phyloP scores from a whole-genome alignment of 1,140 invertebrate species.

The Formica exsecta region DNA sequence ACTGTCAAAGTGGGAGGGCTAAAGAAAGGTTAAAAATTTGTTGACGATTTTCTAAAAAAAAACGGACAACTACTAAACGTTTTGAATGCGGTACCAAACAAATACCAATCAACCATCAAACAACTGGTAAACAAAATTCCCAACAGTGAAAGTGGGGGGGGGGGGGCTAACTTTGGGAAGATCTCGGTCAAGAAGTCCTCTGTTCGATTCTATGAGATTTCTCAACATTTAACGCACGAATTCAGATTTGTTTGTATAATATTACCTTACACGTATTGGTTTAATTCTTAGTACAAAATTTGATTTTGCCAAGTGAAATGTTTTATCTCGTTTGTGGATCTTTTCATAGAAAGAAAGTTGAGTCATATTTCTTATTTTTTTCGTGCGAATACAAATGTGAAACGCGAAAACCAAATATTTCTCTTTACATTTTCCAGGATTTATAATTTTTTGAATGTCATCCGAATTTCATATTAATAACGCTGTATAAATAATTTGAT shows the following conservation, averaged over 20 bases:
- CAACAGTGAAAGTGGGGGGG: too few species aligned
- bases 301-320: background rate
- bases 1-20: too few species aligned
- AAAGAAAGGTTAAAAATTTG: too few species aligned
- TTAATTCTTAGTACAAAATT: background rate
- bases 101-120: too few species aligned
- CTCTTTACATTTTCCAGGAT: background rate
- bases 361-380: background rate
- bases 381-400: background rate
- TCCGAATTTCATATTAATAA: background rate
- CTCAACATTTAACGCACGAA: background rate
- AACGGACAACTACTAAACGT: too few species aligned
- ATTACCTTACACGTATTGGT: background rate
- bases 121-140: too few species aligned
- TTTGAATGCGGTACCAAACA: too few species aligned
- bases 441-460: background rate
- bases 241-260: background rate
- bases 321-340: background rate
- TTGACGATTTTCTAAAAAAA: too few species aligned
- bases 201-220: background rate
- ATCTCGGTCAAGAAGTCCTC: constrained; percentile 16
- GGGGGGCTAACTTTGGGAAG: too few species aligned
- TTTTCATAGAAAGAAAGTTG: background rate
- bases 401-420: background rate
- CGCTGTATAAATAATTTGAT: background rate